Conservation (phyloP, 2,888 invertebrate species). For the Gnatocerus cornutus region DNA sequence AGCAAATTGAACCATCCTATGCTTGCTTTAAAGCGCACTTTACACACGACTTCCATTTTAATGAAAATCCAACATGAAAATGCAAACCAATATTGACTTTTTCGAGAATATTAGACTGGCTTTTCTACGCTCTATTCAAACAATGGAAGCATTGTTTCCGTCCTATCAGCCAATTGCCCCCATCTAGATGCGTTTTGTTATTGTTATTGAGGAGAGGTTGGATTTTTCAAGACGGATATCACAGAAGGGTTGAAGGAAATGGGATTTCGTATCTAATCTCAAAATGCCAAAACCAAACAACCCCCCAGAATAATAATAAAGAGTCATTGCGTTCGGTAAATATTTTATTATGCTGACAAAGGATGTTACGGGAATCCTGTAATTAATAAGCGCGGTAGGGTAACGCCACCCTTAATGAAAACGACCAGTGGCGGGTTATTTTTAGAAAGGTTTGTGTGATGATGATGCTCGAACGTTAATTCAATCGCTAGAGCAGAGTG, state of each 20-base stretch:
- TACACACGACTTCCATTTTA: not conserved
- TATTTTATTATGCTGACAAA: slow-evolving; percentile 26
- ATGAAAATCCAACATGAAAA: not conserved
- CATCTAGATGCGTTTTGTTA: slow-evolving; percentile 22
- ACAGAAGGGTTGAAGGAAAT: slow-evolving; percentile 15
- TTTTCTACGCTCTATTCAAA: slow-evolving; percentile 6
- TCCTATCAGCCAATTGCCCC: slow-evolving; percentile 24
- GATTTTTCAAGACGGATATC: slow-evolving; percentile 33
- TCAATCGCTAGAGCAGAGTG: slow-evolving; percentile 25
- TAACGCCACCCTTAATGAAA: not conserved
- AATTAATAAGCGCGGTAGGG: slow-evolving; percentile 24
- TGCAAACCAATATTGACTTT: not conserved
- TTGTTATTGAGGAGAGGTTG: slow-evolving; percentile 25
- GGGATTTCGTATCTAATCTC: slow-evolving; percentile 34
- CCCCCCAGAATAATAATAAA: slow-evolving; percentile 24
- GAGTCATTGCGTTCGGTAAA: slow-evolving; percentile 9
- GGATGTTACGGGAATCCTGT: slow-evolving; percentile 20
- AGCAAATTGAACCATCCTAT: not conserved
- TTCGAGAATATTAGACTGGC: not conserved
- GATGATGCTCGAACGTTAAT: slow-evolving; percentile 31
- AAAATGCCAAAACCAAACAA: slow-evolving; percentile 7
- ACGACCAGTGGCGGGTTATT: slow-evolving; percentile 13
- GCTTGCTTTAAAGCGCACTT: not conserved
- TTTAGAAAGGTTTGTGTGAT: slow-evolving; percentile 17
- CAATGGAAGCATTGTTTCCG: slow-evolving; percentile 22